Evolutionary conservation across 2,797 vertebrate genomes (phyloP).

Genomic region (Gallinago nigripennis): DNA sequence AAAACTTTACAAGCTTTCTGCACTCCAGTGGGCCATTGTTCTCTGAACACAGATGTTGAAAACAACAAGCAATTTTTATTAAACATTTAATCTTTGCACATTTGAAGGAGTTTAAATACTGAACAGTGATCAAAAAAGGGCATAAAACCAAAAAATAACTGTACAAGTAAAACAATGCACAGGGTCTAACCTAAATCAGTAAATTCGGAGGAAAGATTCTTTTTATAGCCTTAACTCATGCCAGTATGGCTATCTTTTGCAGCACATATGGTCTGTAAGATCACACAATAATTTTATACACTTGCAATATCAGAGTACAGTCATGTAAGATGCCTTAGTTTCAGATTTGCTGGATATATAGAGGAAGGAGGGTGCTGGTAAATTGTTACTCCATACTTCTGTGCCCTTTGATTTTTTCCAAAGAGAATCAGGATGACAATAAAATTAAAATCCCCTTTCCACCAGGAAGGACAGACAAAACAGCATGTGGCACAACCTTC

Average conservation of each 20-base stretch:
- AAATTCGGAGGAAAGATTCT: constrained; percentile 59
- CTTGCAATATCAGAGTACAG: constrained; percentile 43
- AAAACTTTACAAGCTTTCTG: constrained; percentile 99
- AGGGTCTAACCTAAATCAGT: constrained; percentile 71
- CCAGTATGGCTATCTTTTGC: constrained; percentile 67
- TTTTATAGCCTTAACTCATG: constrained; percentile 66
- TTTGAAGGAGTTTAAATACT: constrained; percentile 87
- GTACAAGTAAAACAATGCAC: constrained; percentile 72
- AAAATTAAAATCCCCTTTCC: not conserved
- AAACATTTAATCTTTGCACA: constrained; percentile 97
- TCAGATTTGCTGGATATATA: not conserved
- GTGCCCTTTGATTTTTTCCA: not conserved
- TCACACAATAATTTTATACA: constrained; percentile 58
- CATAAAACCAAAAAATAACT: constrained; percentile 75
- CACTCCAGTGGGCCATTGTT: constrained; percentile 99
- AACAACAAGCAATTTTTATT: constrained; percentile 89
- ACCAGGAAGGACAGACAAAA: not conserved
- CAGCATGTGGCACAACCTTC: not conserved
- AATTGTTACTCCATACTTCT: not conserved
- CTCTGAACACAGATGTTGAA: constrained; percentile 97
- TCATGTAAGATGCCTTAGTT: constrained; percentile 7
- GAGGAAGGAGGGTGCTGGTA: not conserved
- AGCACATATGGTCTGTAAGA: constrained; percentile 69
- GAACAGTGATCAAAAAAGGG: constrained; percentile 83
- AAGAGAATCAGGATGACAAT: not conserved